Conservation (phyloP, 37 sponge, comb jelly and placozoan genomes). For the Corticium candelabrum region DNA sequence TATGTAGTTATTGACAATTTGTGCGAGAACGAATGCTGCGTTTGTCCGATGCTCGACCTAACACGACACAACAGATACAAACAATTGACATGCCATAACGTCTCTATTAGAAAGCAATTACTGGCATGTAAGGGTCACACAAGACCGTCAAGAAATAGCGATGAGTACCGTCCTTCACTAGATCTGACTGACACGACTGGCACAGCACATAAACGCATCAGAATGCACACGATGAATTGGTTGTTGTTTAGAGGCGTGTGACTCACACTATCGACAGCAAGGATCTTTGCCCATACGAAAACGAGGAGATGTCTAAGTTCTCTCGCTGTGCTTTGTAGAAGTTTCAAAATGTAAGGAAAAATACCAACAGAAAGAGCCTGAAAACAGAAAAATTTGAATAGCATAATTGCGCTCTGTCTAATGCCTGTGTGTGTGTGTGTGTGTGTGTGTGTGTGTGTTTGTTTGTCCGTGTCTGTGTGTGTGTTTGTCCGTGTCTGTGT, state of each 20-base stretch:
- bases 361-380: conserved; percentile 87
- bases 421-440: neutral
- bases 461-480: too few relatives aligned
- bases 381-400: conserved; percentile 6
- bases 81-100: neutral
- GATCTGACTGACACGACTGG: conserved; percentile 72
- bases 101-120: too few relatives aligned
- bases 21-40: conserved; percentile 78
- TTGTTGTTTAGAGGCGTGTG: too few relatives aligned
- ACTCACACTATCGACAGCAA: conserved; percentile 71
- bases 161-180: conserved; percentile 69
- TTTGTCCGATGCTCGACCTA: conserved; percentile 76
- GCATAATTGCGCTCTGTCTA: neutral
- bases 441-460: too few relatives aligned
- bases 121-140: conserved; percentile 49
- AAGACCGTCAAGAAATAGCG: conserved; percentile 76
- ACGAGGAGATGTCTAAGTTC: conserved; percentile 90
- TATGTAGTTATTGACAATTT: conserved; percentile 45
- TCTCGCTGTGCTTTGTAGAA: conserved; percentile 79
- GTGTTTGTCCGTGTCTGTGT: too few relatives aligned
- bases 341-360: conserved; percentile 90
- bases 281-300: conserved; percentile 96
- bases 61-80: neutral
- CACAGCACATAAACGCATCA: neutral
- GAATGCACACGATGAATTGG: neutral